Base-by-base conservation (phyloP, 1,140 invertebrate genomes). In the Penaeus chinensis region DNA sequence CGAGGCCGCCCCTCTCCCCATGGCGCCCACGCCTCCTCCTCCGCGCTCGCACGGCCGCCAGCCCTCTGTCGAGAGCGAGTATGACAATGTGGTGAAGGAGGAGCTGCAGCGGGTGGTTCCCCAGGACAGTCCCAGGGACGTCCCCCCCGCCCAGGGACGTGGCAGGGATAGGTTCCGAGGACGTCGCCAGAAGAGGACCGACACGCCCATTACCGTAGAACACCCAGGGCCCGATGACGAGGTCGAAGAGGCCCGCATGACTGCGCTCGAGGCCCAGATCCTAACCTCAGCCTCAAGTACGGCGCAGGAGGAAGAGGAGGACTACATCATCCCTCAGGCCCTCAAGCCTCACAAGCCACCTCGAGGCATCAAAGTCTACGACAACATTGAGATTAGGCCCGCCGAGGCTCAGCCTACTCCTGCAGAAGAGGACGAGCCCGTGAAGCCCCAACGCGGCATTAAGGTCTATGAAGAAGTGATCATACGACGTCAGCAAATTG, bases 321-420 rank as follows among this genome's bases (percentile, higher is more conserved):
- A 89, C 47, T 90, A 90, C 69, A 90, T 90, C 69, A 85, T 90
- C 63, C 90, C 90, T 4, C 88, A 90, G 42, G 60, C 85, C 13
- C 77, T 89, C 10, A 78, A 69, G 66, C 88, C 90, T 20, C 85
- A 88, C 7, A 63, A 82, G 37, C 90, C 90, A 7, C 85, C 85
- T n/a, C 54, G 90, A 42, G 88, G 88, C 13, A 63, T 80, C 37
- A 90, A 90, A 69, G 74, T 87, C 22, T 90, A 90, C 27, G 88
- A 90, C 63, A 84, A 81, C 27, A 32, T 82, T 11, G 60, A 88
- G 10, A n/a, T 19, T 10, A 60, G n/a, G n/a, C 8, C 27, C 32
- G 27, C 24, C 27, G 37, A n/a, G 3, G 20, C 66, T 32, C 22
- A 32, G 8, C 71, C 20, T 18, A 37, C 24, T 19, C 65, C 54